These are phyloP conservation scores for Pollenia labialis DNA, from an alignment of 2,888 invertebrate species.

Conservation along the genomic window DNA sequence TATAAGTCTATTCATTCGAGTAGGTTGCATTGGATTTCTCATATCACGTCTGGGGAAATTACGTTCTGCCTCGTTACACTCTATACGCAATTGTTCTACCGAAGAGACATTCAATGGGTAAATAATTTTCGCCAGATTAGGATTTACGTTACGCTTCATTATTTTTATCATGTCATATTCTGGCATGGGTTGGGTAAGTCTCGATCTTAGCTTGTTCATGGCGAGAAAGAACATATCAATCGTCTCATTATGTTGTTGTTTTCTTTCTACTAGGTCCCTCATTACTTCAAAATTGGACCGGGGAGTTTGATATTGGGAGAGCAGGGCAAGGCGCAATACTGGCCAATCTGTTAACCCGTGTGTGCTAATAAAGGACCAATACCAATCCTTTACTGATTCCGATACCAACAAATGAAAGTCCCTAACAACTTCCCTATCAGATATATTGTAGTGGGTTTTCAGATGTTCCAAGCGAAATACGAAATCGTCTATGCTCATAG, in stretches of 20 bases:
- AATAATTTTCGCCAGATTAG: neutral
- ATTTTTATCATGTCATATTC: neutral
- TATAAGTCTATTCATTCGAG: neutral
- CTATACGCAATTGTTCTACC: neutral
- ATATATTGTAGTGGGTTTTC: neutral
- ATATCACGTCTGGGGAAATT: neutral
- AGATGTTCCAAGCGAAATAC: neutral
- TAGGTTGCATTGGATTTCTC: neutral
- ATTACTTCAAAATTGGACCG: constrained; percentile 17
- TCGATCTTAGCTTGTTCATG: constrained; percentile 1
- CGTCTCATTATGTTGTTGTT: neutral
- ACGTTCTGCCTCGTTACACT: constrained; percentile 5
- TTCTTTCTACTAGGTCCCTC: constrained; percentile 15
- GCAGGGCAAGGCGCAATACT: neutral
- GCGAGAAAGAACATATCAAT: neutral
- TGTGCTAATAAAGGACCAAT: constrained; percentile 10
- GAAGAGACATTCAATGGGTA: neutral
- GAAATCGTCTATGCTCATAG: neutral
- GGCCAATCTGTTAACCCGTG: constrained; percentile 17
- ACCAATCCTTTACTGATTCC: constrained; percentile 13
- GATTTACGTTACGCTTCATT: neutral
- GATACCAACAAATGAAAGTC: constrained; percentile 16
- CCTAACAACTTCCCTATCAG: constrained; percentile 1
- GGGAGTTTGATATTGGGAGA: constrained; percentile 8
- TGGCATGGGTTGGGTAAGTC: neutral